Conservation (phyloP, 1,140 invertebrate genomes). For the Philopotamus ludificatus region DNA sequence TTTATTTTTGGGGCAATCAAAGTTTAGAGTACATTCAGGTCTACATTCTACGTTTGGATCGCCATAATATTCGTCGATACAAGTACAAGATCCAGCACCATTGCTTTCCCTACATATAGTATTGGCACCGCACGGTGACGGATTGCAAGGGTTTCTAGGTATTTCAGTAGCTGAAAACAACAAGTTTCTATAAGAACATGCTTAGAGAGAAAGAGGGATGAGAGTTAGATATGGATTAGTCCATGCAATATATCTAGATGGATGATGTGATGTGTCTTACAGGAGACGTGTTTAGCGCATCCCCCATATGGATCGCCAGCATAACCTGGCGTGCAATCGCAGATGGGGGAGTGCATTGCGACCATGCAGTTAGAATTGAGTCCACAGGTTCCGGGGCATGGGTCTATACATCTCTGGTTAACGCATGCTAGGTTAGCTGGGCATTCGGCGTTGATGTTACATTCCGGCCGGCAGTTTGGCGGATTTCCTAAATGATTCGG, state of each 20-base stretch:
- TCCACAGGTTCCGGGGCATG: constrained; percentile 83
- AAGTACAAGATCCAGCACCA: constrained; percentile 76
- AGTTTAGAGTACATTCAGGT: constrained; percentile 80
- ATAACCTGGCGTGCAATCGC: constrained; percentile 74
- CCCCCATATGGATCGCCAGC: constrained; percentile 84
- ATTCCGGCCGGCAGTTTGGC: constrained; percentile 80
- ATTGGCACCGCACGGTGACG: constrained; percentile 80
- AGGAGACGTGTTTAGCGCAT: constrained; percentile 61
- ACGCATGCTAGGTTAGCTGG: constrained; percentile 76
- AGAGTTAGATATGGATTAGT: too few species aligned
- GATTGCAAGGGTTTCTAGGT: constrained; percentile 69
- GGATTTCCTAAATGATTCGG: constrained; percentile 76
- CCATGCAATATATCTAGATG: too few species aligned
- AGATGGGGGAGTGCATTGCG: constrained; percentile 77
- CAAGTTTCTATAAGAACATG: constrained; percentile 3
- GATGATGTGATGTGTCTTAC: background rate
- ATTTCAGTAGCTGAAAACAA: constrained; percentile 52
- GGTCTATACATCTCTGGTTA: constrained; percentile 77
- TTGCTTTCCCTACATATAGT: constrained; percentile 75
- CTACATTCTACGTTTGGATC: constrained; percentile 80
- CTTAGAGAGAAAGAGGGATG: too few species aligned
- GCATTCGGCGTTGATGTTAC: constrained; percentile 79
- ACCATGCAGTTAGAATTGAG: constrained; percentile 78
- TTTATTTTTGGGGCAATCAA: constrained; percentile 69
- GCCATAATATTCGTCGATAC: constrained; percentile 76